A percentile compares a stretch with the other conserved stretches of the same genome.
These are phyloP conservation scores for Spilosoma lubricipeda DNA, from an alignment of 2,888 invertebrate species.

Conservation along the genomic window DNA sequence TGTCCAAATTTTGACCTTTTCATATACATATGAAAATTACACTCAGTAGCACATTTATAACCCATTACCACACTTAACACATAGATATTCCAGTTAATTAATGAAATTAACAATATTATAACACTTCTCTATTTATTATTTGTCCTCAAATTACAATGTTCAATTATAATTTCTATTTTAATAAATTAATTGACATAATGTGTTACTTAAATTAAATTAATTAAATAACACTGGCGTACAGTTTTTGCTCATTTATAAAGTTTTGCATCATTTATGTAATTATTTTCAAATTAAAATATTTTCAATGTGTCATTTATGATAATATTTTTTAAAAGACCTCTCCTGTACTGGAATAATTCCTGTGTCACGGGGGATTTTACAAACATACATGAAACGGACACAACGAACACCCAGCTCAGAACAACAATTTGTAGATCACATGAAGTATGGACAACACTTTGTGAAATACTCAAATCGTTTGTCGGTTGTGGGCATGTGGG, in stretches of 20 bases:
- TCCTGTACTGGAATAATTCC: too few species aligned
- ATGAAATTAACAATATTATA: slow-evolving; percentile 37
- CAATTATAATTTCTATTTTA: slow-evolving; percentile 42
- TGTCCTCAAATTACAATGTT: slow-evolving; percentile 33
- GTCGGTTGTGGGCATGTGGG: too few species aligned
- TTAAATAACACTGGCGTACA: slow-evolving; percentile 45
- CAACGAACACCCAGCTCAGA: too few species aligned
- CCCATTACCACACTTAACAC: slow-evolving; percentile 33
- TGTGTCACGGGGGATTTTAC: too few species aligned
- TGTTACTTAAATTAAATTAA: slow-evolving; percentile 45
- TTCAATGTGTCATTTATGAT: background rate
- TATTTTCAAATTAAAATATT: background rate
- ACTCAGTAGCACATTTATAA: slow-evolving; percentile 44
- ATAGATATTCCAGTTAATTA: slow-evolving; percentile 24
- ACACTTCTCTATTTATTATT: slow-evolving; percentile 27
- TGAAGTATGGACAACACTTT: too few species aligned
- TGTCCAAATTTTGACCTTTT: slow-evolving; percentile 54
- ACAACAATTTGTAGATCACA: too few species aligned
- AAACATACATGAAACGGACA: too few species aligned
- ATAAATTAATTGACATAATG: slow-evolving; percentile 64
- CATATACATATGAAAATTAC: slow-evolving; percentile 49
- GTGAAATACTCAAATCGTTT: too few species aligned
- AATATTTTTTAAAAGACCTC: too few species aligned
- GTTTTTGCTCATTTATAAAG: slow-evolving; percentile 23
- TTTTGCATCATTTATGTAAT: background rate